Evolutionary conservation across 2,888 invertebrate species (phyloP).

Genomic region (Incurvaria masculella): DNA sequence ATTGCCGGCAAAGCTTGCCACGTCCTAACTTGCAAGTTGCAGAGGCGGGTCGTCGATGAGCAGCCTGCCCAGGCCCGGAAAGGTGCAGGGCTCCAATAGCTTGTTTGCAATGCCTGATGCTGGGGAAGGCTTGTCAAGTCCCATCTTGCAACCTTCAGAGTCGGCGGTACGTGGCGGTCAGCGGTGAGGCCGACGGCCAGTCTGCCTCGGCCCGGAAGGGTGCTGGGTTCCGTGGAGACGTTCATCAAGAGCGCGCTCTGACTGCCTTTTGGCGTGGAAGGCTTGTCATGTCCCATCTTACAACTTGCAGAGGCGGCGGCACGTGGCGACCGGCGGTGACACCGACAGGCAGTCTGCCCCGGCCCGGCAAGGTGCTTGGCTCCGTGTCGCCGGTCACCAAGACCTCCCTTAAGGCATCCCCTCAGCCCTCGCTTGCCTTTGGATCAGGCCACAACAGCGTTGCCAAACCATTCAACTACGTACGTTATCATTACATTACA

Average conservation of each 20-base stretch:
- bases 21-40: too few relatives aligned
- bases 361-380: conserved; percentile 52
- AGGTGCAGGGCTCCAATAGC: too few relatives aligned
- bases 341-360: conserved; percentile 71
- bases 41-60: too few relatives aligned
- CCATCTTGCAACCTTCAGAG: conserved; percentile 55
- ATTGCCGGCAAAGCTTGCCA: too few relatives aligned
- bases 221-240: conserved; percentile 56
- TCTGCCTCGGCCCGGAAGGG: conserved; percentile 58
- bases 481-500: too few relatives aligned
- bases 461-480: conserved; percentile 77
- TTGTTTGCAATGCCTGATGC: too few relatives aligned
- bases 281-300: neutral
- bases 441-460: conserved; percentile 86
- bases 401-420: conserved; percentile 79
- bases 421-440: conserved; percentile 67
- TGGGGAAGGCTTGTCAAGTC: too few relatives aligned
- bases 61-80: too few relatives aligned
- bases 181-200: conserved; percentile 79
- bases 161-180: conserved; percentile 90
- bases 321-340: conserved; percentile 91
- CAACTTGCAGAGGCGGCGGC: conserved; percentile 70
- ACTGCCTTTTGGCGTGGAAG: too few relatives aligned
- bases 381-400: conserved; percentile 71
- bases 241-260: conserved; percentile 86